phyloP scores from a whole-genome alignment of 1,140 invertebrate genomes.

The Theocolax elegans region DNA sequence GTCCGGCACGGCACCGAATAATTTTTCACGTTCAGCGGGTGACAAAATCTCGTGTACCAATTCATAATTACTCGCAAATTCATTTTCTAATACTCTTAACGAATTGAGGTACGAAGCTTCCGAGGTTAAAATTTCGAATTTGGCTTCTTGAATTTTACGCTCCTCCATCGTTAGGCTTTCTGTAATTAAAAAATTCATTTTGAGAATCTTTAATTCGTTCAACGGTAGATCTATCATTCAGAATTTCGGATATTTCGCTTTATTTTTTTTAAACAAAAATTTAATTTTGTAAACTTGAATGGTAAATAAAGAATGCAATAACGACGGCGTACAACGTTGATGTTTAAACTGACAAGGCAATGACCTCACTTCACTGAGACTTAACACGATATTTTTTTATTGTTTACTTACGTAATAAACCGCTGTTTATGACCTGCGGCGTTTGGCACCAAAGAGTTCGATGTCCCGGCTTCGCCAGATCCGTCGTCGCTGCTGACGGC shows the following conservation, averaged over 20 bases:
- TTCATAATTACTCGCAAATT: constrained; percentile 85
- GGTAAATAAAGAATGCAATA: too few species aligned
- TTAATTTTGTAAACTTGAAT: too few species aligned
- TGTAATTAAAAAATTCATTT: background rate
- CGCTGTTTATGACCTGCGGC: constrained; percentile 84
- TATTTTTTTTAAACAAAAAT: too few species aligned
- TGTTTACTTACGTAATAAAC: constrained; percentile 76
- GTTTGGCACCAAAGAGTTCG: constrained; percentile 95
- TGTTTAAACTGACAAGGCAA: too few species aligned
- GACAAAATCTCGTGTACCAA: constrained; percentile 78
- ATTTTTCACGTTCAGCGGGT: constrained; percentile 77
- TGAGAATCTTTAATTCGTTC: too few species aligned
- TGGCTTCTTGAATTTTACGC: constrained; percentile 66
- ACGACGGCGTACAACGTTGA: too few species aligned
- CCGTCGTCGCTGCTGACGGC: constrained; percentile 49
- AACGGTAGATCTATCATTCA: too few species aligned
- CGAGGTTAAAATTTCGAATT: constrained; percentile 95
- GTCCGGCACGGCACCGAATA: constrained; percentile 86
- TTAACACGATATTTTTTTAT: too few species aligned
- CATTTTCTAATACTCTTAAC: constrained; percentile 86
- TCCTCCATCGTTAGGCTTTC: constrained; percentile 55
- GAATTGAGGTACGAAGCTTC: constrained; percentile 97
- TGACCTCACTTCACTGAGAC: too few species aligned
- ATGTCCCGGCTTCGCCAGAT: constrained; percentile 63
- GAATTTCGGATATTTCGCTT: too few species aligned